Conservation (phyloP, 2,113 vertebrate species). For the Dunckerocampus dactyliophorus region DNA sequence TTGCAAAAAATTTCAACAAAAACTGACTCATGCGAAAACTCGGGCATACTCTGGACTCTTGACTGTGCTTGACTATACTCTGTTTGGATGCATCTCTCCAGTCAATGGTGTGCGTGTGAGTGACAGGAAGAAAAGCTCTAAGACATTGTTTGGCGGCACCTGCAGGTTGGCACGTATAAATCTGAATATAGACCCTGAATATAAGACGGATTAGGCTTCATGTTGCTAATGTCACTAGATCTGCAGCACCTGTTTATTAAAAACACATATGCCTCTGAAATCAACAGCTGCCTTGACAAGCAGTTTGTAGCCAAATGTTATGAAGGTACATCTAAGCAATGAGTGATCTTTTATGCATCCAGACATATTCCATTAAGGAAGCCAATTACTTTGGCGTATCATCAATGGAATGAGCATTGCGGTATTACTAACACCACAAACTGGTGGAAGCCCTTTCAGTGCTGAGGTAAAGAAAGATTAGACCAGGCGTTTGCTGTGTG, state of each 20-base stretch:
- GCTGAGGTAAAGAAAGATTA: conserved; percentile 23
- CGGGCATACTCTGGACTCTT: too few species aligned
- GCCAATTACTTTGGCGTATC: conserved; percentile 22
- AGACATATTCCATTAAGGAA: conserved; percentile 4
- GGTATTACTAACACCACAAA: conserved; percentile 1
- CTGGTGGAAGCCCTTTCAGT: conserved; percentile 21
- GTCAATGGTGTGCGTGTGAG: too few species aligned
- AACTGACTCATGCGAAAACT: too few species aligned
- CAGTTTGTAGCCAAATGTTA: conserved; percentile 4
- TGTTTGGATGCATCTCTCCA: too few species aligned
- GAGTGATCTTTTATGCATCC: conserved; percentile 4
- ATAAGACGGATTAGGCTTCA: background rate
- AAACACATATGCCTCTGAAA: background rate
- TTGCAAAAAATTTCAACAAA: too few species aligned
- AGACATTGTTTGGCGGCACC: too few species aligned
- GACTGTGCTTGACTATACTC: too few species aligned
- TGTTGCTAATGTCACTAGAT: conserved; percentile 16
- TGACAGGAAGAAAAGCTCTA: too few species aligned
- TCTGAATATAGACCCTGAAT: too few species aligned
- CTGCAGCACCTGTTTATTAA: conserved; percentile 1
- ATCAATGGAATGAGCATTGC: conserved; percentile 17
- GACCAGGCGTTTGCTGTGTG: conserved; percentile 21
- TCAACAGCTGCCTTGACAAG: background rate
- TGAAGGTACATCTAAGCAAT: conserved; percentile 10
- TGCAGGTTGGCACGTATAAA: too few species aligned